Base-by-base conservation (phyloP, 2,888 invertebrate genomes). In the Drosophila cognata region DNA sequence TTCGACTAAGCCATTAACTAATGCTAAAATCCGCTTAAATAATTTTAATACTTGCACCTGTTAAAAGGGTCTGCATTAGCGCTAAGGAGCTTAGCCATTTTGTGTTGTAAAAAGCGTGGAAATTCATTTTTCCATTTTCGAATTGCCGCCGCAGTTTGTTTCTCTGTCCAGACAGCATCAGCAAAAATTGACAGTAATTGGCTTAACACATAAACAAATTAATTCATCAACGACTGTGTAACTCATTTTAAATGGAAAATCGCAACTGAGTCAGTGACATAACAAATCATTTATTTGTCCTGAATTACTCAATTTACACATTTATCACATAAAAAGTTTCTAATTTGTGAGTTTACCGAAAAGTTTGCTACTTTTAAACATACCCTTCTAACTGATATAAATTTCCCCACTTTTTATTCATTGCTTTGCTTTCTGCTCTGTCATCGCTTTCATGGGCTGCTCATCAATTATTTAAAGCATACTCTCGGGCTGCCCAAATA, bases 11-110 rank as follows among this genome's bases (percentile, higher is more conserved):
- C 90, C 88, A 85, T 89, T 89, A 88, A 85, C 88, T 88, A 88
- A 85, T 80, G 56, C 86, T 50, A 28, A 85, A 89, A 85, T 83
- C 90, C 75, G 88, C 83, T 89, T 89, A 89, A 80, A 80, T 73
- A 77, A 78, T 70, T 77, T 82, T 69, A 89, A 88, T 81, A 58
- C 78, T 82, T 83, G 71, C 88, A 83, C 90, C 90, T 78, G 51
- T 29, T 53, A 28, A 67, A 77, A 84, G 87, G 82, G 82, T 68
- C 71, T 70, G 68, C 65, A 63, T 48, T 13, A 58, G 65, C 58
- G n/a, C 29, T 48, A 83, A 83, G 76, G 63, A 51, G 65, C 68
- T 82, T 79, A 81, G 48, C 56, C 28, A 53, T 31, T 46, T 59
- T 57, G 29, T 56, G 36, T 28, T 10, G 31, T 38, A 25, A 25